A percentile compares a stretch with the other conserved stretches of the same genome.
These are phyloP conservation scores for Calliphora vomitoria DNA, from an alignment of 2,888 invertebrate genomes.

Conservation along the genomic window DNA sequence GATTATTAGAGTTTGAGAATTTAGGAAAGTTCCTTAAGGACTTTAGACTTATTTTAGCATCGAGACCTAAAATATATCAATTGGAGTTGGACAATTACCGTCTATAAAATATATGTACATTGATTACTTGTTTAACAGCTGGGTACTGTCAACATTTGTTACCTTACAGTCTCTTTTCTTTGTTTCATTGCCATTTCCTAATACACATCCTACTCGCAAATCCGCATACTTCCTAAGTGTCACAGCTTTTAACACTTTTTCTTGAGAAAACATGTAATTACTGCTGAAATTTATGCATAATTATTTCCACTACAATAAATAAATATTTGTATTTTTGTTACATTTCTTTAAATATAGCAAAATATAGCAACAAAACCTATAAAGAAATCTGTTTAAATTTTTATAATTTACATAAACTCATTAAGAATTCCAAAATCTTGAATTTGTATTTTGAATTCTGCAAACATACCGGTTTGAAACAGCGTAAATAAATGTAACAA, in stretches of 20 bases:
- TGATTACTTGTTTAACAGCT: too few species aligned
- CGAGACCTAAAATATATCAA: too few species aligned
- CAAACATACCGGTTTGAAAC: conserved; percentile 8
- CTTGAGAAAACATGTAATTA: not conserved
- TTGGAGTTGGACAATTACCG: too few species aligned
- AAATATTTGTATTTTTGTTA: not conserved
- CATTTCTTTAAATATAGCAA: not conserved
- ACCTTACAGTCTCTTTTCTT: not conserved
- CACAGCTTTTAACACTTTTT: not conserved
- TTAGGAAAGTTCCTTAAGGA: not conserved
- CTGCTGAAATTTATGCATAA: not conserved
- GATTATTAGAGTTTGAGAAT: not conserved
- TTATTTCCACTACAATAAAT: conserved; percentile 29
- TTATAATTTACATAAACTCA: conserved; percentile 31
- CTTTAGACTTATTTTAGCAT: too few species aligned
- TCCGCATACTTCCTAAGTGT: not conserved
- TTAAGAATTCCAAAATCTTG: conserved; percentile 38
- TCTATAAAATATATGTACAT: too few species aligned
- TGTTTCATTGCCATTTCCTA: not conserved
- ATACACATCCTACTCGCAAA: not conserved
- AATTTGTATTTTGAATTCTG: conserved; percentile 2
- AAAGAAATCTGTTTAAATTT: not conserved
- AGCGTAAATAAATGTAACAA: too few species aligned
- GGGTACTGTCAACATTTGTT: not conserved
- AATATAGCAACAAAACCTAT: not conserved